These are phyloP conservation scores for Ailurus styani DNA, from an alignment of 2,113 vertebrate genomes.

Conservation along the genomic window DNA sequence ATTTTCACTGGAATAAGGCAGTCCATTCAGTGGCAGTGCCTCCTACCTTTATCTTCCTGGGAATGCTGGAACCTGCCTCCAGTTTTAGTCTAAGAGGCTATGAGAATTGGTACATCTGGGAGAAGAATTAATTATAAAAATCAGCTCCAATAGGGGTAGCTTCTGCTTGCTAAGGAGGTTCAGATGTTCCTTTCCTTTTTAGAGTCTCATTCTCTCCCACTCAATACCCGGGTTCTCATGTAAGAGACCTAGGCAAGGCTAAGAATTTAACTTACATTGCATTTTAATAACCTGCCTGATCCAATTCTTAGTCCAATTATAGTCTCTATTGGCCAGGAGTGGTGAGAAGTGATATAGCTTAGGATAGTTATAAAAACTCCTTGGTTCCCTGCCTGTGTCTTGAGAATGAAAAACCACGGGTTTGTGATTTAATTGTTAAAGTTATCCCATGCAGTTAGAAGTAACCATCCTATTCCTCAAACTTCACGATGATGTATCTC, in stretches of 20 bases:
- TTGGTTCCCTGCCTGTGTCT: background rate
- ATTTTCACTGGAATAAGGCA: background rate
- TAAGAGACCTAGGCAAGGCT: background rate
- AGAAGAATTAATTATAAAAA: too few species aligned
- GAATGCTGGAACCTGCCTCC: too few species aligned
- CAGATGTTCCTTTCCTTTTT: background rate
- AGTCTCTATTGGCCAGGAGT: background rate
- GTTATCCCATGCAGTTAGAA: background rate
- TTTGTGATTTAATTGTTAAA: background rate
- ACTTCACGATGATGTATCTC: background rate
- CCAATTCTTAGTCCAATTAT: background rate
- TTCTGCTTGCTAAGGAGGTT: background rate
- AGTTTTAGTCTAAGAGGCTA: too few species aligned
- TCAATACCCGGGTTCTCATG: background rate
- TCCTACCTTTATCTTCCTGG: background rate
- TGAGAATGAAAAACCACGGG: background rate
- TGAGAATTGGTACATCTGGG: too few species aligned
- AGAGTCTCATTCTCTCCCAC: background rate
- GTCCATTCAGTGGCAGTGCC: background rate
- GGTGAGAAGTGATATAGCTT: background rate
- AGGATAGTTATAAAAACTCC: background rate
- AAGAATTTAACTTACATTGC: background rate
- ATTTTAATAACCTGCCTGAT: background rate
- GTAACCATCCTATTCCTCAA: background rate
- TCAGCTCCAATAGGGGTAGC: background rate